These are phyloP conservation scores for Helicoverpa assulta DNA, from an alignment of 2,888 invertebrate genomes.

Conservation along the genomic window DNA sequence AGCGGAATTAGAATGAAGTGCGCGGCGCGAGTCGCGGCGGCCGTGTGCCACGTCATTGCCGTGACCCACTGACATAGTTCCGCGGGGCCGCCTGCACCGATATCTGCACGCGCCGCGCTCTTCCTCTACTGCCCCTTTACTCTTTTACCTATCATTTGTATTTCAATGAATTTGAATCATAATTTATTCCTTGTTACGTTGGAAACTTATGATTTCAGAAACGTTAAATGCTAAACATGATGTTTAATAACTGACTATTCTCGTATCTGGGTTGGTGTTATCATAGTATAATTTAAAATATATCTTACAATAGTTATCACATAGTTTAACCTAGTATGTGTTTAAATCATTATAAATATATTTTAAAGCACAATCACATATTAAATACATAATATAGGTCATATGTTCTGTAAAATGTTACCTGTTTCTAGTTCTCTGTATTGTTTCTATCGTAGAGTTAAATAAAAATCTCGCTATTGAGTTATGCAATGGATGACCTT, in stretches of 20 bases:
- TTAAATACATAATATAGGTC: slow-evolving; percentile 7
- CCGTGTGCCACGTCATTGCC: slow-evolving; percentile 91
- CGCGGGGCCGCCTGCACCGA: slow-evolving; percentile 90
- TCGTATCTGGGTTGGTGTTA: not conserved
- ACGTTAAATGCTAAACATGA: slow-evolving; percentile 15
- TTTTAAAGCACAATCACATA: too few relatives aligned
- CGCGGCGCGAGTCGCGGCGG: slow-evolving; percentile 84
- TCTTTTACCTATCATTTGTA: slow-evolving; percentile 67
- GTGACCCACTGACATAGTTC: slow-evolving; percentile 93
- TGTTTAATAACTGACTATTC: slow-evolving; percentile 22
- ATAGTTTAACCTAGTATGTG: not conserved
- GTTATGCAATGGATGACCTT: slow-evolving; percentile 88
- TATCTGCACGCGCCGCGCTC: slow-evolving; percentile 87
- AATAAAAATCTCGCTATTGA: slow-evolving; percentile 72
- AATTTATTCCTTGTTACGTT: slow-evolving; percentile 35
- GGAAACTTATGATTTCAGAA: slow-evolving; percentile 27
- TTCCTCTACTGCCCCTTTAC: slow-evolving; percentile 80
- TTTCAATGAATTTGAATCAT: slow-evolving; percentile 57
- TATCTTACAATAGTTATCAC: slow-evolving; percentile 8
- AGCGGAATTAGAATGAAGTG: slow-evolving; percentile 90
- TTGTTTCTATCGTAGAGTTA: slow-evolving; percentile 37
- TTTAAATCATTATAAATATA: not conserved
- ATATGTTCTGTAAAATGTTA: slow-evolving; percentile 9
- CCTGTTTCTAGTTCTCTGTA: slow-evolving; percentile 18
- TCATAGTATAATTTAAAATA: slow-evolving; percentile 15